Evolutionary conservation across 2,113 vertebrate species (phyloP).

Genomic region (Cairina moschata): DNA sequence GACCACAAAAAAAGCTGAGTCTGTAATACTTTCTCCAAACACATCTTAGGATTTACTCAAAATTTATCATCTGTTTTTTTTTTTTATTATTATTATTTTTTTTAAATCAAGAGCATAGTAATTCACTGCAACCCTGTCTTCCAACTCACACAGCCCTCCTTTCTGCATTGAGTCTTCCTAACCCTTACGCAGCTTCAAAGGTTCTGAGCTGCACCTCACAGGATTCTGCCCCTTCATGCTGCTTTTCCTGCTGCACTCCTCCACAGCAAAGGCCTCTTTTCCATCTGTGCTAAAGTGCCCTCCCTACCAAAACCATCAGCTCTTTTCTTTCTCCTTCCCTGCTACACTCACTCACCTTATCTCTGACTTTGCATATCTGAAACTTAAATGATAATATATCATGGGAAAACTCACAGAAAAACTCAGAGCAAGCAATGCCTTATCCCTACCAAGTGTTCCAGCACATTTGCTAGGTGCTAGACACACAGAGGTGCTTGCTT

Average conservation of each 20-base stretch:
- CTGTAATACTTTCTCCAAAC: background rate
- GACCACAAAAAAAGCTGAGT: background rate
- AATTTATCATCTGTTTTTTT: background rate
- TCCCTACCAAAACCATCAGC: background rate
- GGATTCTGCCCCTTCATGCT: background rate
- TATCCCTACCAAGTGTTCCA: background rate
- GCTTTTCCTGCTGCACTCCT: background rate
- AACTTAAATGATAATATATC: background rate
- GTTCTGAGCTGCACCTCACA: background rate
- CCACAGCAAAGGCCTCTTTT: background rate
- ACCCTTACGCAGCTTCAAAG: background rate
- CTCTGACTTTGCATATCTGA: background rate
- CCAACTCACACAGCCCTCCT: background rate
- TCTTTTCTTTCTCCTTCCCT: background rate
- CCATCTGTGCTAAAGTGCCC: background rate
- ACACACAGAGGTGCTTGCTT: background rate
- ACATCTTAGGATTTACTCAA: background rate
- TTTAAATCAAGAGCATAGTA: background rate
- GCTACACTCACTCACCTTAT: background rate
- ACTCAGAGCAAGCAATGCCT: background rate
- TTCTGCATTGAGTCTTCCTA: background rate
- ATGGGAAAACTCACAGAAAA: background rate
- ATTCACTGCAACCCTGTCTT: background rate
- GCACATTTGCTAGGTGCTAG: background rate
- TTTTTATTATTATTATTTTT: background rate